These are phyloP conservation scores for Hypotaenidia okinawae DNA, from an alignment of 2,797 vertebrate species.

Conservation along the genomic window DNA sequence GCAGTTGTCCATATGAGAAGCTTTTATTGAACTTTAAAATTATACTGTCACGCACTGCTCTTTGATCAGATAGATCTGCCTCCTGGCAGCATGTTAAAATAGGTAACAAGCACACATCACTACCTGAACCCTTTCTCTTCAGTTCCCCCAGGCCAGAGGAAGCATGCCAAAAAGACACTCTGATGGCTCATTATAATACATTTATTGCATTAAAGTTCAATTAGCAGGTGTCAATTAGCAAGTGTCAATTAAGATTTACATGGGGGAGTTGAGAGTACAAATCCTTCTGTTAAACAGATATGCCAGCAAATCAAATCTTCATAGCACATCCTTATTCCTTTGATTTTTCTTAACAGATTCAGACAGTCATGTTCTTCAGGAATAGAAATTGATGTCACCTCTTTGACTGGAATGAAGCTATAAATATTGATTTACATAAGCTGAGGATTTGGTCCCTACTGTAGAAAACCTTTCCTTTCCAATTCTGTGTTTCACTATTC, in stretches of 20 bases:
- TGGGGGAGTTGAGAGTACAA: background rate
- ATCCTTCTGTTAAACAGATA: background rate
- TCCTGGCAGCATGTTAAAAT: background rate
- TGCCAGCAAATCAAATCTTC: background rate
- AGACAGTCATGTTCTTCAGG: background rate
- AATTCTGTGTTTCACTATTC: background rate
- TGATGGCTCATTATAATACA: background rate
- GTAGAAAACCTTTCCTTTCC: background rate
- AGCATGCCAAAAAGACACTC: background rate
- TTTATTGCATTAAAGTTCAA: background rate
- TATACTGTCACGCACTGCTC: background rate
- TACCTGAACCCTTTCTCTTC: background rate
- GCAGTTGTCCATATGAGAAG: background rate
- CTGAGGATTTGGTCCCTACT: background rate
- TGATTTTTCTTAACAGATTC: background rate
- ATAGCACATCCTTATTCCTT: background rate
- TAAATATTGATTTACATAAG: background rate
- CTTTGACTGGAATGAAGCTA: background rate
- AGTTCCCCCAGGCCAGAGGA: background rate
- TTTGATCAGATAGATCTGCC: conserved; percentile 21
- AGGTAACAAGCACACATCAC: background rate
- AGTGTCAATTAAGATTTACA: background rate
- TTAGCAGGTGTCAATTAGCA: conserved; percentile 13
- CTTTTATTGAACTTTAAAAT: background rate
- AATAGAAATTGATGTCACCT: background rate